Evolutionary conservation across 1,140 invertebrate genomes (phyloP).

Genomic region (Diabrotica undecimpunctata): DNA sequence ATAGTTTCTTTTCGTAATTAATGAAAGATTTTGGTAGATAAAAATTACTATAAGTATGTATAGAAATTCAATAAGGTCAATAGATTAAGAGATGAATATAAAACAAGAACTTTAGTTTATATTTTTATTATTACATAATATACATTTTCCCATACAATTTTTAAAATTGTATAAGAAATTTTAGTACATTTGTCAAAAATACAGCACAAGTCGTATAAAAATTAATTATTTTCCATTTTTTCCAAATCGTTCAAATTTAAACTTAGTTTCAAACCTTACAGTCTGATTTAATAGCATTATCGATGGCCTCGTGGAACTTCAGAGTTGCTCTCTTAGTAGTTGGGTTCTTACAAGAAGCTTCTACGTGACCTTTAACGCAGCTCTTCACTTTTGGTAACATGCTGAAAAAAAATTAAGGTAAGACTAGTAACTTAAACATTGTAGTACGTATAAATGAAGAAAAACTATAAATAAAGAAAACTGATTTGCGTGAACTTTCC

Average conservation of each 20-base stretch:
- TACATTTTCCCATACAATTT: background rate
- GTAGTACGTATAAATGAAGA: background rate
- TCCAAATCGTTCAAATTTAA: background rate
- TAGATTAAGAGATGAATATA: too few species aligned
- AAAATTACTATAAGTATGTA: too few species aligned
- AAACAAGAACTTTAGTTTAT: background rate
- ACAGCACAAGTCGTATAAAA: background rate
- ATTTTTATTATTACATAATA: background rate
- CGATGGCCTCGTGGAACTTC: conserved; percentile 8
- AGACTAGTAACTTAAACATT: too few species aligned
- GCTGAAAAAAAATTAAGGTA: background rate
- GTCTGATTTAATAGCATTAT: conserved; percentile 1
- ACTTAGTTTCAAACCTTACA: conserved; percentile 9
- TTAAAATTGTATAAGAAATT: too few species aligned
- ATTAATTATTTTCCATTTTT: background rate
- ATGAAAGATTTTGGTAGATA: too few species aligned
- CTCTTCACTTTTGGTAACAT: conserved; percentile 9
- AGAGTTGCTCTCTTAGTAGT: background rate
- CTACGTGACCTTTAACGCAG: conserved; percentile 2
- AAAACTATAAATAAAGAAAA: too few species aligned
- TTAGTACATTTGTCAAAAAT: background rate
- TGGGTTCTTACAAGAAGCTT: conserved; percentile 13
- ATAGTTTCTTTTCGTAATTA: too few species aligned
- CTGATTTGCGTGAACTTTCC: too few species aligned
- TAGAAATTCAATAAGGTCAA: too few species aligned